These are phyloP conservation scores for Hippopotamus amphibius DNA, from an alignment of 2,113 vertebrate species.

Conservation along the genomic window DNA sequence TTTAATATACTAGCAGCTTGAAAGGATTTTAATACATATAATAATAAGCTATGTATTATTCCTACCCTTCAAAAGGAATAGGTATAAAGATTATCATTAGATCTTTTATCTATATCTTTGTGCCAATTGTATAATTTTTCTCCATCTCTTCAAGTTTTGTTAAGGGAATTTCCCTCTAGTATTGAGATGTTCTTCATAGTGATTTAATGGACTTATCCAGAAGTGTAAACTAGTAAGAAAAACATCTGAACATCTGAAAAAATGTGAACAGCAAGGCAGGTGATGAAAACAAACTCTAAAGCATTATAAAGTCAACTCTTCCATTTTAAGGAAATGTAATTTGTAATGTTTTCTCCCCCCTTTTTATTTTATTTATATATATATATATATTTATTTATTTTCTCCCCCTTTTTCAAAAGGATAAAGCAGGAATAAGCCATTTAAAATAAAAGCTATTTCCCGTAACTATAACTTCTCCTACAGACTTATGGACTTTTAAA, in stretches of 20 bases:
- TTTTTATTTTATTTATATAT: neutral
- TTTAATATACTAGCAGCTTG: neutral
- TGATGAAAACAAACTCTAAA: neutral
- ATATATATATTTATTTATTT: too few species aligned
- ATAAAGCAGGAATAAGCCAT: neutral
- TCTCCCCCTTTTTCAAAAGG: neutral
- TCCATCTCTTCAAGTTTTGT: neutral
- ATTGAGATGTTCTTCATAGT: neutral
- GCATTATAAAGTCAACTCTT: neutral
- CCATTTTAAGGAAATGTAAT: neutral
- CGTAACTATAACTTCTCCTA: neutral
- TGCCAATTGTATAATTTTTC: neutral
- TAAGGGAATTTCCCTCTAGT: neutral
- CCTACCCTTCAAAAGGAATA: neutral
- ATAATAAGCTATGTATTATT: neutral
- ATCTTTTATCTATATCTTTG: neutral
- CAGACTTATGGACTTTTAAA: slow-evolving; percentile 1
- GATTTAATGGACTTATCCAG: neutral
- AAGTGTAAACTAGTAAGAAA: neutral
- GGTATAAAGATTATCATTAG: neutral
- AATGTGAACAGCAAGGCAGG: neutral
- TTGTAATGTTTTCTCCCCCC: neutral
- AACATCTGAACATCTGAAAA: neutral
- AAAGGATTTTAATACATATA: neutral
- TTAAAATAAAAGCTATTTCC: slow-evolving; percentile 46